Base-by-base conservation (phyloP, 2,113 vertebrate species). In the Gadus chalcogrammus region DNA sequence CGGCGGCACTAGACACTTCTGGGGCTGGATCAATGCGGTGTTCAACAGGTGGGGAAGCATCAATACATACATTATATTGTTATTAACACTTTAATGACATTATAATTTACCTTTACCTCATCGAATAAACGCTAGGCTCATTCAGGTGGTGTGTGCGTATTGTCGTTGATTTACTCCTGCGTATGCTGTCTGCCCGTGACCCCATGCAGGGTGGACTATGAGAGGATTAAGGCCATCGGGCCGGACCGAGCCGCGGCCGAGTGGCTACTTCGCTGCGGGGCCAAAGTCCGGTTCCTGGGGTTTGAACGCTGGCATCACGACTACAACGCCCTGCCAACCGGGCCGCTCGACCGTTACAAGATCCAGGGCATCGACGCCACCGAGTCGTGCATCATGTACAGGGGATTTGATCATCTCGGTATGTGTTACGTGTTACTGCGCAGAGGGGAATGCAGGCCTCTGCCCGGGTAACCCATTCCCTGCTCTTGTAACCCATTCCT, bases 21-120 rank as follows among this genome's bases (percentile, higher is more conserved):
- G 97, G 97, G 92, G 93, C 0, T 99, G 97, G 97, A 89, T 99
- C 76, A 99, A 99, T 59, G 89, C 96, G 0, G 94, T 99, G 35
- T 98, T 99, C 86, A 99, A 99, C 93, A 97, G 93, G 97, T 99
- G 91, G 94, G 88, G 15, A 58, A 62, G 6, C 20, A 61, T 8
- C 56, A 28, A 17, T 4, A 11, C 24, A 15, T 58, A 13, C 20
- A 24, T 60, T 20, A 9, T 61, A 61, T 9, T n/a, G 22, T 59
- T 53, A 53, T 53, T 53, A 2, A 12, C 15, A 53, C 52, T 53
- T 1, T 12, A 8, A 15, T 53, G 1, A n/a, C 18, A 8, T 18
- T 18, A n/a, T 48, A 48, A 35, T 13, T 11, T 9, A 48, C 42
- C 8, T 12, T 12, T 48, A 42, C 42, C 42, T 12, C 42, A 9